These are phyloP conservation scores for Morus bassanus DNA, from an alignment of 2,797 vertebrate species.

Conservation along the genomic window DNA sequence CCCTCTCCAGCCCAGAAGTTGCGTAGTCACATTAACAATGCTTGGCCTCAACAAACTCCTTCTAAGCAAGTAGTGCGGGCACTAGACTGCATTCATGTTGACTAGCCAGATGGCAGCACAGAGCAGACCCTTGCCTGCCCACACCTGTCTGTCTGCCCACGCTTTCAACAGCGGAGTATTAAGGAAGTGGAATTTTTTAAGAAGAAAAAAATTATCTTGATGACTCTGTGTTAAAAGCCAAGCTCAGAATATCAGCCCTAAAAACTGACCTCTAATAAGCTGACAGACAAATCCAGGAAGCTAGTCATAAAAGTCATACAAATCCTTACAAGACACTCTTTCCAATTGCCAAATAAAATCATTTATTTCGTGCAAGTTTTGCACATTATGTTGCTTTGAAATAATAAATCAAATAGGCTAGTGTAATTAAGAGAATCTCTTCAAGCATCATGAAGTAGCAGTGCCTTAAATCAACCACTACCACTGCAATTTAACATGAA, in stretches of 20 bases:
- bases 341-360: background rate
- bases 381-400: background rate
- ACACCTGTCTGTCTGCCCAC: background rate
- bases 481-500: background rate
- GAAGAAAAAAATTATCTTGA: background rate
- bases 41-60: background rate
- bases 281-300: background rate
- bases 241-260: background rate
- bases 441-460: background rate
- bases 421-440: background rate
- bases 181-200: background rate
- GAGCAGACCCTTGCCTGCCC: background rate
- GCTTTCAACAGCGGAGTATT: background rate
- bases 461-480: background rate
- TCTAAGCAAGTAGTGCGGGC: background rate
- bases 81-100: background rate
- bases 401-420: background rate
- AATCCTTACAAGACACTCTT: background rate
- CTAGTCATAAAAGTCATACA: fast-evolving
- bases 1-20: background rate
- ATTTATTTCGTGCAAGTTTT: background rate
- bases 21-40: background rate
- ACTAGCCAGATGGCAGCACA: background rate
- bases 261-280: background rate
- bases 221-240: background rate